Evolutionary conservation across 2,797 vertebrate species (phyloP).

Genomic region (Paratrypauchen microcephalus): DNA sequence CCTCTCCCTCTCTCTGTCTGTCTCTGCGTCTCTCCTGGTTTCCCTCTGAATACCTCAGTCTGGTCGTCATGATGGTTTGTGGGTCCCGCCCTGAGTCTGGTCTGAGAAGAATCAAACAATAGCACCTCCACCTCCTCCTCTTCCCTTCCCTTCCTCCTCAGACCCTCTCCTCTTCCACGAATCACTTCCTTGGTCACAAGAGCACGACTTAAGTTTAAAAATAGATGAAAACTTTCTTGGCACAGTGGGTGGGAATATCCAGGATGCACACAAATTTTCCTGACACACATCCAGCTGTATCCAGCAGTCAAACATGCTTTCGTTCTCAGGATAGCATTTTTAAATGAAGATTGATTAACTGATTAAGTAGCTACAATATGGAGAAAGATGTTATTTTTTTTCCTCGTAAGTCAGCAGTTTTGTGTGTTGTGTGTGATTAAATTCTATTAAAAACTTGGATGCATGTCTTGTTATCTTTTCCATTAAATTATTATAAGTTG

Average conservation of each 20-base stretch:
- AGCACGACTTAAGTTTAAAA: slow-evolving; percentile 17
- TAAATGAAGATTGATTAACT: no score
- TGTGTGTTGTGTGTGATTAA: no score
- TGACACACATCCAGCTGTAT: neutral
- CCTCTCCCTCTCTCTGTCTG: neutral
- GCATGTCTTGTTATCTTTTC: no score
- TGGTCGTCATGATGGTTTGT: slow-evolving; percentile 29
- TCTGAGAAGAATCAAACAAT: slow-evolving; percentile 77
- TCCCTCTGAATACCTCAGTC: slow-evolving; percentile 35
- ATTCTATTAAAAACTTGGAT: no score
- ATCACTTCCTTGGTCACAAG: slow-evolving; percentile 50
- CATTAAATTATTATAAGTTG: no score
- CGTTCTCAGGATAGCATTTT: no score
- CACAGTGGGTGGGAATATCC: slow-evolving; percentile 4
- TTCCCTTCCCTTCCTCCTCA: slow-evolving; percentile 26
- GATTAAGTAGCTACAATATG: no score
- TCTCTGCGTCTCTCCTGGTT: slow-evolving; percentile 25
- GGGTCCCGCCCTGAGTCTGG: slow-evolving; percentile 72
- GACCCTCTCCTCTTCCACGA: slow-evolving; percentile 50
- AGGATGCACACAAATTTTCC: neutral
- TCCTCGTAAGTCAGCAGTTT: no score
- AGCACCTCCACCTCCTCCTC: slow-evolving; percentile 37
- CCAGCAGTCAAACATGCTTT: no score
- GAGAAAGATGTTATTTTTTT: no score
- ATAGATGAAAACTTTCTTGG: slow-evolving; percentile 24